Base-by-base conservation (phyloP, 92 coral and sea anemone genomes). In the Porites rus region DNA sequence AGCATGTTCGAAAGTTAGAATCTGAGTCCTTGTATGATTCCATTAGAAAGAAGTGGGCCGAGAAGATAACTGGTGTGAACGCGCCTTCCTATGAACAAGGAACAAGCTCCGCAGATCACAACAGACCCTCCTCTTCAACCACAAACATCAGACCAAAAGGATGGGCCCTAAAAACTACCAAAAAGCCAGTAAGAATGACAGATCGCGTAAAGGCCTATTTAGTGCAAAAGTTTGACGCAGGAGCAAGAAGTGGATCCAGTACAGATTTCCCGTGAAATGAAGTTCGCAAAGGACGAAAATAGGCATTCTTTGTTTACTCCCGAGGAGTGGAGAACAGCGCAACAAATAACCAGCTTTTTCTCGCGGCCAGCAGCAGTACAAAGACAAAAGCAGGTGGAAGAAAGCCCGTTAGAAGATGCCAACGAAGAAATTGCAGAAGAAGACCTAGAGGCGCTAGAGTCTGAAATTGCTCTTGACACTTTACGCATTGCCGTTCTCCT, bases 1-100 rank as follows among this genome's bases (percentile, higher is more conserved):
- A 51, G 65, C 84, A 71, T 60, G 84, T 85, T 65, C 28, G 52
- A 64, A 51, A 46, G 54, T 24, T 63, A 60, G 77, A 81, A 74
- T 69, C 50, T 38, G 88, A 82, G 31, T 88, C 88, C 51, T 66
- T 65, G 64, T 85, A 75, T 67, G 83, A 85, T 58, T 20, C 67
- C 22, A 70, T 67, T 51, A 73, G 66, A 66, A 85, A 74, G 75
- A 66, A 25, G 56, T 85, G 89, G 89, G 89, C 89, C 25, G 75
- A 82, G 21, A 88, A 82, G 74, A 76, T 81, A n/a, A 88, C 91
- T 38, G 88, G 75, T 46, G 81, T 84, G 65, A 84, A 84, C 75
- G 61, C 75, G 81, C 75, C 75, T 65, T 74, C 88, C 75, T 64
- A 75, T 51, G 74, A 64, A 61, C 38, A 51, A 65, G 62, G 38